Percentiles rank a stretch among this genome's conserved stretches.
Evolutionary conservation across 2,113 vertebrate genomes (phyloP).

Genomic region (Leucopsar rothschildi): DNA sequence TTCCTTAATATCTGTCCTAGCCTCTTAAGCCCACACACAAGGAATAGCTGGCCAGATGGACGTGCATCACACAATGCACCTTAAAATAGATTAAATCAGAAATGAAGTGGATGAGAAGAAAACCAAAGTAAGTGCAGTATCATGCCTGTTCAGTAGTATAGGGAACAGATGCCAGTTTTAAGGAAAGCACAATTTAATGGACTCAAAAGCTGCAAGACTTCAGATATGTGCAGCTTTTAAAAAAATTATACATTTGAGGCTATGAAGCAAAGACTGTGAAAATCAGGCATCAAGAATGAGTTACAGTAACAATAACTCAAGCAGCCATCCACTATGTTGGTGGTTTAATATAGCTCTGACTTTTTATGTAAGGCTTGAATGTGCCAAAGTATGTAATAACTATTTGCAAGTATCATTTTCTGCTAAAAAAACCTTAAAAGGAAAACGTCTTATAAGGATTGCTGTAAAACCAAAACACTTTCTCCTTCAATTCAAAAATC

Average conservation of each 20-base stretch:
- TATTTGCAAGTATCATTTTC: background rate
- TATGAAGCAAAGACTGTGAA: background rate
- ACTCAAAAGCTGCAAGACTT: background rate
- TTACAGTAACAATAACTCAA: background rate
- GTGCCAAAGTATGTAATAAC: background rate
- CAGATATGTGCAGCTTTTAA: background rate
- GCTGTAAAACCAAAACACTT: background rate
- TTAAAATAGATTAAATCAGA: background rate
- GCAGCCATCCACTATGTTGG: accelerated
- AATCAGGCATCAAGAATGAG: background rate
- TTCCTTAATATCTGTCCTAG: background rate
- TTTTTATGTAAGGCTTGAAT: background rate
- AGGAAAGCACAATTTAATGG: background rate
- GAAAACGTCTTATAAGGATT: background rate
- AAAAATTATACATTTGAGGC: background rate
- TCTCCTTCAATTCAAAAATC: background rate
- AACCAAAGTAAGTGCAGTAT: background rate
- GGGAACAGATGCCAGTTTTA: background rate
- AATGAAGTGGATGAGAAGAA: background rate
- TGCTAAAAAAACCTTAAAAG: background rate
- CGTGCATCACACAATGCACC: background rate
- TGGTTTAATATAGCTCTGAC: background rate
- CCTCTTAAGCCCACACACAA: background rate
- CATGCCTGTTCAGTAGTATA: background rate
- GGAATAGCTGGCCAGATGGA: background rate